A percentile compares a stretch with the other conserved stretches of the same genome.
phyloP scores from a whole-genome alignment of 2,113 vertebrate genomes.

The Etia nguti region DNA sequence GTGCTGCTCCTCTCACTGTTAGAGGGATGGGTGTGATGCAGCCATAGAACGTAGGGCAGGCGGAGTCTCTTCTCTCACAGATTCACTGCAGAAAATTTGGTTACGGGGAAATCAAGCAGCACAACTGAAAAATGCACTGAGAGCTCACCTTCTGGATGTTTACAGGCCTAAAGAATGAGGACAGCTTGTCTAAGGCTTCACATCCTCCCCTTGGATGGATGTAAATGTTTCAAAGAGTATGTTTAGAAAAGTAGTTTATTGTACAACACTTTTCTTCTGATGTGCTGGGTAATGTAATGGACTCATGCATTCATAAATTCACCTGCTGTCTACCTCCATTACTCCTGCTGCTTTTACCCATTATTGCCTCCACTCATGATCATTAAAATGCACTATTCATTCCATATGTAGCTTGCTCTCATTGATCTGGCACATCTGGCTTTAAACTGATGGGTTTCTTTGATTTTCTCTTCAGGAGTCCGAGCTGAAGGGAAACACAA shows the following conservation, averaged over 20 bases:
- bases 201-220: neutral
- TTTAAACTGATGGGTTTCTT: neutral
- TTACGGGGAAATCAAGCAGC: neutral
- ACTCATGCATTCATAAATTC: neutral
- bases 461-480: neutral
- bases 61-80: neutral
- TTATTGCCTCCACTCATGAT: neutral
- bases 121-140: neutral
- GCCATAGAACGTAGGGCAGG: neutral
- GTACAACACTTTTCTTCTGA: neutral
- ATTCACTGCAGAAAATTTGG: neutral
- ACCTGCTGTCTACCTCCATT: neutral
- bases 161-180: neutral
- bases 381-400: neutral
- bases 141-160: neutral
- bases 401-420: neutral
- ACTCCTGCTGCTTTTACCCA: neutral
- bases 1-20: neutral
- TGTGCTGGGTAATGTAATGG: neutral
- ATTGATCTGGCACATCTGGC: neutral
- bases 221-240: neutral
- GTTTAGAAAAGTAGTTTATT: neutral
- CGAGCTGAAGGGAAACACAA: neutral
- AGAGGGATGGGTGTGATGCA: neutral
- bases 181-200: neutral